Conservation (phyloP, 2,797 vertebrate species). For the Esox masquinongy region DNA sequence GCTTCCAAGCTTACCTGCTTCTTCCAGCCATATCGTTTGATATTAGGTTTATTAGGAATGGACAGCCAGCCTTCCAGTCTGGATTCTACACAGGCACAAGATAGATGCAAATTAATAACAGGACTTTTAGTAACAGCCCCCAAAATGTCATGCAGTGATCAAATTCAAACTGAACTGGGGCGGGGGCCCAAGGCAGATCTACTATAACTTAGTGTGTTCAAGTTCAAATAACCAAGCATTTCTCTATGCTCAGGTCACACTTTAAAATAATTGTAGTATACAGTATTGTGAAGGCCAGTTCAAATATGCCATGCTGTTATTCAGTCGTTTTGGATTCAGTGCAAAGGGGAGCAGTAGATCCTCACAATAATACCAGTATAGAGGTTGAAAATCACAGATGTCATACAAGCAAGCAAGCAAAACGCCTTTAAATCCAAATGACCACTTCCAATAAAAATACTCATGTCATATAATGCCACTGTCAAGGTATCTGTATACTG, state of each 20-base stretch:
- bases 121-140: not conserved
- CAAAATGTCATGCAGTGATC: conserved; percentile 63
- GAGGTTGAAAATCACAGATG: too few relatives aligned
- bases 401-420: too few relatives aligned
- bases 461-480: too few relatives aligned
- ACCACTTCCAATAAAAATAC: too few relatives aligned
- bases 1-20: conserved; percentile 84
- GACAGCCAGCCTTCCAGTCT: conserved; percentile 99
- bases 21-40: conserved; percentile 97
- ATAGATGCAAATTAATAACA: conserved; percentile 3
- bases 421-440: too few relatives aligned
- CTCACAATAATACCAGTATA: too few relatives aligned
- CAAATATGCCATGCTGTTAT: conserved; percentile 33
- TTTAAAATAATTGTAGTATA: conserved; percentile 35
- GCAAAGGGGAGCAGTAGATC: conserved; percentile 30
- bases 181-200: conserved; percentile 19
- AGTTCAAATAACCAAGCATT: conserved; percentile 27
- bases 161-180: conserved; percentile 58
- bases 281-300: conserved; percentile 26
- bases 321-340: conserved; percentile 33
- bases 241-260: conserved; percentile 24
- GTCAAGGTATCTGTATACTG: too few relatives aligned
- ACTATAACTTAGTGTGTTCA: conserved; percentile 26
- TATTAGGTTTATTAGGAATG: conserved; percentile 95
- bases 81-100: conserved; percentile 79